Percentiles rank a stretch among this genome's conserved stretches.
These are phyloP conservation scores for Eurystomus gularis DNA, from an alignment of 2,113 vertebrate species.

Conservation along the genomic window DNA sequence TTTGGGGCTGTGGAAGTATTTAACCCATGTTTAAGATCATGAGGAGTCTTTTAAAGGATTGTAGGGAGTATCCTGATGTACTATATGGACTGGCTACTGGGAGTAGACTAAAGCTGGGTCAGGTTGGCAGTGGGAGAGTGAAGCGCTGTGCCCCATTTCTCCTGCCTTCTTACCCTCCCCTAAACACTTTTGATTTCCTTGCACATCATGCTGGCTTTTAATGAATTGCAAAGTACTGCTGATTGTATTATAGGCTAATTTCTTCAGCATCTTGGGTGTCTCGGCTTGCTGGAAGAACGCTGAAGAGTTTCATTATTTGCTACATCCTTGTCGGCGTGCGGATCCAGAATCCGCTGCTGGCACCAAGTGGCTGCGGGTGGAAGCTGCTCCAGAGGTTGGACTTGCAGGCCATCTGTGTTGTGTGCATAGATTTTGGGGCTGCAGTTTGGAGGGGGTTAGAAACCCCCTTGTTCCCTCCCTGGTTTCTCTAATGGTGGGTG, in stretches of 20 bases:
- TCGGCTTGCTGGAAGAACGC: not conserved
- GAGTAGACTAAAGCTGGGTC: not conserved
- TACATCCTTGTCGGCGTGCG: accelerated
- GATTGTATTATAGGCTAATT: not conserved
- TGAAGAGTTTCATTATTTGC: not conserved
- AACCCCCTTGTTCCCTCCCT: not conserved
- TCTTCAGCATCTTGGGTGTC: not conserved
- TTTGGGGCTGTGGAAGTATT: accelerated
- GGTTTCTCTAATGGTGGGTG: accelerated
- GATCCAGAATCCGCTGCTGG: slow-evolving; percentile 24
- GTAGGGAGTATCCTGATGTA: not conserved
- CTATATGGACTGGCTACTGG: not conserved
- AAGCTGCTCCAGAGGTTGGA: not conserved
- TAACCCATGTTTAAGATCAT: accelerated
- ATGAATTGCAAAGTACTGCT: not conserved
- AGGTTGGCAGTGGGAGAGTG: not conserved
- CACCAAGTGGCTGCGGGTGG: slow-evolving; percentile 33
- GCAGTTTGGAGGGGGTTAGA: accelerated
- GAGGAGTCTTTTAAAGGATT: not conserved
- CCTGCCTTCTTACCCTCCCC: not conserved
- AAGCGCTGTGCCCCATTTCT: not conserved
- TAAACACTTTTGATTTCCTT: not conserved
- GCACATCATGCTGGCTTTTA: accelerated
- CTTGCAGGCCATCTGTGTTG: accelerated
- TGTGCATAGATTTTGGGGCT: accelerated